A percentile compares a stretch with the other conserved stretches of the same genome.
Conservation (phyloP, 2,113 vertebrate genomes). For the Seriola aureovittata region DNA sequence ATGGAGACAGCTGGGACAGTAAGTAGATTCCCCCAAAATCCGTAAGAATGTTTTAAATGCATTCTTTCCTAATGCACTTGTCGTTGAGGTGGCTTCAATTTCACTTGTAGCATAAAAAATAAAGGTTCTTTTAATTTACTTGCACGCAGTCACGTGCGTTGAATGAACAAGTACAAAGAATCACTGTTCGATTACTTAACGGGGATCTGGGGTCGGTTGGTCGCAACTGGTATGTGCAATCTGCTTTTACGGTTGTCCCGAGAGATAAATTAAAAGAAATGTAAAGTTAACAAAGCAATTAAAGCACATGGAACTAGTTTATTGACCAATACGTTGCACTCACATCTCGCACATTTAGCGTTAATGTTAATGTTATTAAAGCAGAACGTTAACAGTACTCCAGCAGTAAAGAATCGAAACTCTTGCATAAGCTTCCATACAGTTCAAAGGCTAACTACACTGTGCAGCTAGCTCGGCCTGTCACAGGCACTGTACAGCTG, state of each 20-base stretch:
- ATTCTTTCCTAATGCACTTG: fast-evolving
- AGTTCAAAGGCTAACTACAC: slow-evolving; percentile 9
- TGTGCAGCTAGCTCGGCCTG: neutral
- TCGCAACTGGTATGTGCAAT: neutral
- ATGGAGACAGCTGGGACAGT: slow-evolving; percentile 85
- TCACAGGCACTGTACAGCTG: neutral
- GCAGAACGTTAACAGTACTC: too few relatives aligned
- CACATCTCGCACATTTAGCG: neutral
- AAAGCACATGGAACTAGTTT: neutral
- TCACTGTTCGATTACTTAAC: neutral
- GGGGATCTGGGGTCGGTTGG: neutral
- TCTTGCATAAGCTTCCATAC: neutral
- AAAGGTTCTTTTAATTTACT: fast-evolving
- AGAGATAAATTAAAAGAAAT: neutral
- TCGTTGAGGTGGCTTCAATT: fast-evolving
- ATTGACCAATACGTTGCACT: neutral
- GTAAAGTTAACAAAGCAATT: neutral
- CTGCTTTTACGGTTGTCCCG: neutral
- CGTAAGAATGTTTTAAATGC: neutral
- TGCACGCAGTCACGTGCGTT: neutral
- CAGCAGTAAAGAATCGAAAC: neutral
- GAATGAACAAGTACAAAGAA: slow-evolving; percentile 33
- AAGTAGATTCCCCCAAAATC: slow-evolving; percentile 32
- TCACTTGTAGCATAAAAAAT: fast-evolving
- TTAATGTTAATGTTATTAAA: neutral